Base-by-base conservation (phyloP, 2,888 invertebrate genomes). In the Drosophila subsilvestris region DNA sequence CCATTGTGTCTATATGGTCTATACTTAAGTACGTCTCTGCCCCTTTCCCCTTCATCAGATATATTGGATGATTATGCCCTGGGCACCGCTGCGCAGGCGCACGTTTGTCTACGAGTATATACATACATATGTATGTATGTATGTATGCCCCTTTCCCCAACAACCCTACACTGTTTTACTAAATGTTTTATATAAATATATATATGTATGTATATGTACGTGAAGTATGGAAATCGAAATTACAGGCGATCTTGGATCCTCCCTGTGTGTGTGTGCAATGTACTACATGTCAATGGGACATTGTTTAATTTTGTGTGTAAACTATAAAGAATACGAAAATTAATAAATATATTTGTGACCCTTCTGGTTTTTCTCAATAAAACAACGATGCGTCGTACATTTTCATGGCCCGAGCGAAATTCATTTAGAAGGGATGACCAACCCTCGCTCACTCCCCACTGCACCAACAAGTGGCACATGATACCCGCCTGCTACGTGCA, bases 81-180 rank as follows among this genome's bases (percentile, higher is more conserved):
- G 78, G 74, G 75, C 71, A 80, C 68, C 79, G 87, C 74, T 85
- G 83, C 86, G 86, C 88, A 86, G 83, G 88, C 86, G 84, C 88
- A 88, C 85, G 85, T 69, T 68, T 74, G 74, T 75, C 74, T 37
- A 37, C 37, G 14, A 37, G 37, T 37, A 37, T 14, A 37, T 6
- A 20, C 3, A 20, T 20, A 20, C 1, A n/a, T n/a, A 22, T 3
- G 22, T 3, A 22, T 22, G 22, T 37, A 6, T 37, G 14, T 37
- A 6, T 37, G 14, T 14, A 37, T 32, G 32, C 2, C 14, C 8
- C 14, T 5, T 5, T 14, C 32, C 4, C 22, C 22, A 3, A 22
- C 14, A 65, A 65, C 59, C 9, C 17, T n/a, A 10, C 59, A 63
- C 73, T 74, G 75, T 74, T 86, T 80, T 76, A 70, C 73, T 71